Percentiles rank a stretch among this genome's conserved stretches.
These are phyloP conservation scores for Takifugu bimaculatus DNA, from an alignment of 2,113 vertebrate species.

Conservation along the genomic window DNA sequence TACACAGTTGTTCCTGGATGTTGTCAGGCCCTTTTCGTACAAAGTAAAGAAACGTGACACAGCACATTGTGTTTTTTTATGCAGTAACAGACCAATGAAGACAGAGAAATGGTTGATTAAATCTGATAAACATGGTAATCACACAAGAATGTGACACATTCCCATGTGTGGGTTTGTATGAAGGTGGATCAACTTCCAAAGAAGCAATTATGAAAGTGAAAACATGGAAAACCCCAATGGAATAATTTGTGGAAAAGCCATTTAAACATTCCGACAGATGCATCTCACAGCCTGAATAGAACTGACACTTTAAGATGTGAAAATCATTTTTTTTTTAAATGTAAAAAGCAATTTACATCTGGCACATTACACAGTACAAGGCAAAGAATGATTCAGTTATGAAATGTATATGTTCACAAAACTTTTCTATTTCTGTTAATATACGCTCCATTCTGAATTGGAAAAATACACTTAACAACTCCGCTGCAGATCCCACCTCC, in stretches of 20 bases:
- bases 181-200: not conserved
- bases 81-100: not conserved
- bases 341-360: not conserved
- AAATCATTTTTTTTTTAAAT: too few relatives aligned
- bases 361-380: not conserved
- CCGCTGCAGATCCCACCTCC: slow-evolving; percentile 10
- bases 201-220: too few relatives aligned
- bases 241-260: not conserved
- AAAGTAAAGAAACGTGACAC: not conserved
- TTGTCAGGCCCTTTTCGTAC: not conserved
- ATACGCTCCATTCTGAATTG: too few relatives aligned
- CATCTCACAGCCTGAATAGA: too few relatives aligned
- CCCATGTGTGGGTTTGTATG: not conserved
- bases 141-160: not conserved
- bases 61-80: not conserved
- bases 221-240: too few relatives aligned
- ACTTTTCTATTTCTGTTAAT: not conserved
- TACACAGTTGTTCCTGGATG: slow-evolving; percentile 9
- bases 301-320: not conserved
- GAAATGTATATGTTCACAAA: not conserved
- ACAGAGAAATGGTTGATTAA: not conserved
- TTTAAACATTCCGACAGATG: not conserved
- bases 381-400: too few relatives aligned
- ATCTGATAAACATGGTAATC: not conserved
- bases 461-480: not conserved